These are phyloP conservation scores for Kryptolebias ocellatus DNA, from an alignment of 2,797 vertebrate species.

Conservation along the genomic window DNA sequence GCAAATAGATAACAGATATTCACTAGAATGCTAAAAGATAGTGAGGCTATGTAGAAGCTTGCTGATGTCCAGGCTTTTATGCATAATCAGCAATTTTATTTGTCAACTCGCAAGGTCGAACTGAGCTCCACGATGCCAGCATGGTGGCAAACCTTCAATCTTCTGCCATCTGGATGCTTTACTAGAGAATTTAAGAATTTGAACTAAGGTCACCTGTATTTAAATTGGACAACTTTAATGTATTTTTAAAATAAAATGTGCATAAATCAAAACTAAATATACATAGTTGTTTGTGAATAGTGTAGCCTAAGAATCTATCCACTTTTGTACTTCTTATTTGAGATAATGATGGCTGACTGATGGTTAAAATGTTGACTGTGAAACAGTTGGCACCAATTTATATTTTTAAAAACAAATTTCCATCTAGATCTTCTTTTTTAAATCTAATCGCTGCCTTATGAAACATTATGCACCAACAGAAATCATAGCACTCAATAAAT, in stretches of 20 bases:
- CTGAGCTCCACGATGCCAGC: conserved; percentile 16
- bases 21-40: conserved; percentile 32
- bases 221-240: background rate
- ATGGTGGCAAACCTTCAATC: conserved; percentile 18
- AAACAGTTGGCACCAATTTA: no score
- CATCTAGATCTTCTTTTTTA: no score
- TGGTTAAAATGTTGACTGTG: no score
- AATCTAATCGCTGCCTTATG: no score
- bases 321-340: no score
- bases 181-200: conserved; percentile 8
- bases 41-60: conserved; percentile 5
- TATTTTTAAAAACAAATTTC: no score
- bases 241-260: background rate
- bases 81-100: conserved; percentile 23
- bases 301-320: no score
- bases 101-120: conserved; percentile 38
- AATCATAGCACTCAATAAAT: no score
- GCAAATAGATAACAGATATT: conserved; percentile 38
- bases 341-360: no score
- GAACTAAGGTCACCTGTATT: conserved; percentile 20
- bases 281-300: background rate
- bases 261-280: background rate
- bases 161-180: conserved; percentile 18
- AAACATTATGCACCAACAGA: no score
- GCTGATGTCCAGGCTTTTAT: conserved; percentile 34